phyloP scores from a whole-genome alignment of 2,113 vertebrate genomes.

The Oncorhynchus clarkii region DNA sequence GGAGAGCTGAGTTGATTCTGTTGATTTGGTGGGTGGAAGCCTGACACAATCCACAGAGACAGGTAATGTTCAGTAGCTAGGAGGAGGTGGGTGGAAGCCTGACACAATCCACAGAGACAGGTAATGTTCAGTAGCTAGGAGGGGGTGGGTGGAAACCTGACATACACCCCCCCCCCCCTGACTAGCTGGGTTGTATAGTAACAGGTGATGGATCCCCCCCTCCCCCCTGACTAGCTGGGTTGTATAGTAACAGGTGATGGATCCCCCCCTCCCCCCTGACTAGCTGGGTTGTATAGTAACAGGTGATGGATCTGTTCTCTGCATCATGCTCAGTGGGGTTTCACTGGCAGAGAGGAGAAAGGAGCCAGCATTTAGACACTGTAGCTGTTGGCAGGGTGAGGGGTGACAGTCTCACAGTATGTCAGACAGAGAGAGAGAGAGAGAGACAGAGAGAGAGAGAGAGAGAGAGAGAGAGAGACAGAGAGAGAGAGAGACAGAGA shows the following conservation, averaged over 20 bases:
- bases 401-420: not conserved
- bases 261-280: not conserved
- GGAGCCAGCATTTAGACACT: not conserved
- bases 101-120: constrained; percentile 66
- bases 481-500: too few species aligned
- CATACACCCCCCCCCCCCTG: not conserved
- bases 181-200: not conserved
- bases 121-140: constrained; percentile 16
- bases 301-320: constrained; percentile 4
- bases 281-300: not conserved
- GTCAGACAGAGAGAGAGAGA: not conserved
- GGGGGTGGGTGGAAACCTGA: constrained; percentile 22
- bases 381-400: not conserved
- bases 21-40: too few species aligned
- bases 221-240: not conserved
- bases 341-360: not conserved
- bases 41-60: too few species aligned
- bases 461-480: too few species aligned
- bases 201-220: not conserved
- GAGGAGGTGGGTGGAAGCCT: too few species aligned
- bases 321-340: not conserved
- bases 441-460: too few species aligned
- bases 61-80: too few species aligned
- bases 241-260: not conserved
- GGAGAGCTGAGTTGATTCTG: too few species aligned